A percentile compares a stretch with the other conserved stretches of the same genome.
Evolutionary conservation across 2,113 vertebrate genomes (phyloP).

Genomic region (Erpornis zantholeuca): DNA sequence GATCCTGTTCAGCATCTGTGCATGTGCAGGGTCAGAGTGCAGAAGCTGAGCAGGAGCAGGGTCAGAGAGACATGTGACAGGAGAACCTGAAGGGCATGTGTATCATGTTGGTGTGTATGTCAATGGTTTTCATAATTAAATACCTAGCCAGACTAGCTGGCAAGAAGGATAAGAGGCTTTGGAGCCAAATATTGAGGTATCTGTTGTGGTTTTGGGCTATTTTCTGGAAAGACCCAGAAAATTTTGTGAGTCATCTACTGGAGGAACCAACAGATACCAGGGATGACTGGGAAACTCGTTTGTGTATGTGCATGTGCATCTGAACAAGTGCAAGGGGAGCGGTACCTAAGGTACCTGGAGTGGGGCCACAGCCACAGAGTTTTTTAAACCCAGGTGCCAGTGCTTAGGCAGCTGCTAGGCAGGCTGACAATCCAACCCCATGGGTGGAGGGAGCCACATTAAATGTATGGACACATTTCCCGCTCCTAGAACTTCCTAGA

Average conservation of each 20-base stretch:
- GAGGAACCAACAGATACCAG: neutral
- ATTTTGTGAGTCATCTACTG: neutral
- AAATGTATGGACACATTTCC: neutral
- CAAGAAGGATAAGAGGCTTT: neutral
- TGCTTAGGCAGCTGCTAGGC: neutral
- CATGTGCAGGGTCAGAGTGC: neutral
- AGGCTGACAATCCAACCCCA: neutral
- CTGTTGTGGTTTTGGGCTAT: neutral
- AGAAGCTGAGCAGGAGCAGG: neutral
- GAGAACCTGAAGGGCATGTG: neutral
- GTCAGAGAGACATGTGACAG: neutral
- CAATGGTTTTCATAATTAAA: neutral
- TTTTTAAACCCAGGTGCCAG: neutral
- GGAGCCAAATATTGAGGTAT: neutral
- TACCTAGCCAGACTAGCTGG: neutral
- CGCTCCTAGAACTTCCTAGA: neutral
- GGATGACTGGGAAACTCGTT: neutral
- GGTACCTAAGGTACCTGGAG: neutral
- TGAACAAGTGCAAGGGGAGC: neutral
- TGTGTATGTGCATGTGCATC: neutral
- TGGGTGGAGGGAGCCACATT: neutral
- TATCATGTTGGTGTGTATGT: neutral
- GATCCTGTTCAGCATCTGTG: neutral
- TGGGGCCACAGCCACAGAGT: neutral
- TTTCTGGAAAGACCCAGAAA: neutral